Evolutionary conservation across 1,140 invertebrate species (phyloP), one percentile per base, ranked within the genome.

Genomic region (Charaxes varanes): DNA sequence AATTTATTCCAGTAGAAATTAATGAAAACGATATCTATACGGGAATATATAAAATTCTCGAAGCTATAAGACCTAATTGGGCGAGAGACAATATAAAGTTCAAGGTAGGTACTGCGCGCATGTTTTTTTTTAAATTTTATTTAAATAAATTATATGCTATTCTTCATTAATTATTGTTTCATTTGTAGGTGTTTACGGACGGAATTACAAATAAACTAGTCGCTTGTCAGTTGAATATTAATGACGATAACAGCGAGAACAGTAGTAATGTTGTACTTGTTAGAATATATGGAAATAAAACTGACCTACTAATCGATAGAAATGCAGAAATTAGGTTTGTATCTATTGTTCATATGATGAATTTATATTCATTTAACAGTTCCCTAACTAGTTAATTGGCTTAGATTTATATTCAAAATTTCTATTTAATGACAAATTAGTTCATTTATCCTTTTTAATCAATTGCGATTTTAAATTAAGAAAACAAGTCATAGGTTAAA

Each of bases 151-250:
- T 10, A 19, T 38, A 24, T 27, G 21, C 21, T 36, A 17, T n/a
- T 7, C 6, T 21, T 10, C 12, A 18, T 6, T 28, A 23, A n/a
- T n/a, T n/a, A n/a, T n/a, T n/a, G n/a, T n/a, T n/a, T n/a, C n/a
- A n/a, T 17, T 31, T 70, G 4, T 73, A 98, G 96, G 74, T 92
- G 55, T 98, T 98, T 80, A 97, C 94, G 36, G 94, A 97, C 88
- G 97, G 97, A 15, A 96, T 97, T 34, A 97, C 97, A 30, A 99
- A 99, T 85, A 95, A 94, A 78, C 87, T 99, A 43, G 86, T 98
- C 27, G 93, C 93, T 14, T 93, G 95, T 56, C 52, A 71, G 41
- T 56, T 62, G 19, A 41, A 52, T 38, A 36, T 52, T 28, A 50
- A 79, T 19, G 46, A 55, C 31, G 60, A 58, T 28, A 51, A 54